Evolutionary conservation across 2,797 vertebrate species (phyloP), one percentile per base, ranked within the genome.

Genomic region (Antennarius maculatus): DNA sequence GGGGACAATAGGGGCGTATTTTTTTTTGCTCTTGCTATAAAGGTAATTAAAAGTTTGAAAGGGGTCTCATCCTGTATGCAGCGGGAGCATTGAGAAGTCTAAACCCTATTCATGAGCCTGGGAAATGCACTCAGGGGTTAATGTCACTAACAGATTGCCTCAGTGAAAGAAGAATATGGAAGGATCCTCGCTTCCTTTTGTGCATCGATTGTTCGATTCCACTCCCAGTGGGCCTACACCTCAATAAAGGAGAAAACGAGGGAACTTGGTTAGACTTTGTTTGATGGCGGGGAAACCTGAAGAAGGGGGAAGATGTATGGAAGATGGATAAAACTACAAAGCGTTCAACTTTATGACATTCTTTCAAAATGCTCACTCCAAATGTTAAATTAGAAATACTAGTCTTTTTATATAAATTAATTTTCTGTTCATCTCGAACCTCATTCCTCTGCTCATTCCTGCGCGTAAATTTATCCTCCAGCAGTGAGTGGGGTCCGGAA

Each of bases 1-100:
- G 61, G 29, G 77, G 78, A 86, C 90, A 89, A 92, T 89, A 66
- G 73, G 88, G 84, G 85, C 87, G 83, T 75, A 86, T 89, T 90
- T 90, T 90, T 23, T 23, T 23, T 23, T 23, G 23, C 59, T 93
- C 92, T 94, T 93, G 89, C 77, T 77, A 83, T 91, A 88, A 93
- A 95, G 94, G 94, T 94, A 95, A 95, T 95, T 95, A 95, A 93
- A 94, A 91, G 88, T 92, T 91, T 93, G 93, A 93, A 96, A 94
- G 79, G 94, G 82, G 81, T 93, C 94, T 95, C 93, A 95, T 96
- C 94, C 93, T 93, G 91, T 94, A 95, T 96, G 94, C 95, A 94
- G 95, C 93, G 95, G 95, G 94, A 93, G 93, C 92, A 93, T 91
- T 91, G 80, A 93, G 84, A 88, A 92, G 90, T 90, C 90, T 88